A percentile compares a stretch with the other conserved stretches of the same genome.
phyloP scores from a whole-genome alignment of 2,113 vertebrate species.

The Oxyura jamaicensis region DNA sequence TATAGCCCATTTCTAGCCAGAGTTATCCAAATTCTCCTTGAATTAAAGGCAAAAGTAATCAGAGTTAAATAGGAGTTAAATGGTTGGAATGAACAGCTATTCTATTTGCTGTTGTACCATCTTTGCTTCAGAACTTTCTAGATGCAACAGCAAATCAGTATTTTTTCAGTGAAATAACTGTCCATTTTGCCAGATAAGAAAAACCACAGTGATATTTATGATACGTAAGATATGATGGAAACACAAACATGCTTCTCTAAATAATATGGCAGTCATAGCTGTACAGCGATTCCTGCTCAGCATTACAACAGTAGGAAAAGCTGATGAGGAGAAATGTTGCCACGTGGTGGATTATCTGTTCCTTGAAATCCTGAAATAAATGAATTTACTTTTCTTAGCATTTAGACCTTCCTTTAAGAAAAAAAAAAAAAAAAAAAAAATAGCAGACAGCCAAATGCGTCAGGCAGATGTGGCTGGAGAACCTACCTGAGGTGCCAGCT shows the following conservation, averaged over 20 bases:
- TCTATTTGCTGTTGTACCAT: neutral
- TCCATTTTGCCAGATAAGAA: conserved; percentile 2
- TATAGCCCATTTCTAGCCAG: neutral
- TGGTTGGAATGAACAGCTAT: neutral
- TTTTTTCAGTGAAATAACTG: neutral
- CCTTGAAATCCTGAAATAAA: conserved; percentile 66
- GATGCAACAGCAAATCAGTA: neutral
- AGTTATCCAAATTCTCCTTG: neutral
- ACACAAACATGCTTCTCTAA: neutral
- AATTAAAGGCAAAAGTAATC: neutral
- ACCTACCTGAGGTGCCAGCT: conserved; percentile 75
- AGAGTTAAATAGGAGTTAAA: neutral
- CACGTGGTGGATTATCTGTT: conserved; percentile 64
- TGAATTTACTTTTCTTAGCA: conserved; percentile 57
- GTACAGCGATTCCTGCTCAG: neutral
- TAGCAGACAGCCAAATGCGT: conserved; percentile 66
- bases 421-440: neutral
- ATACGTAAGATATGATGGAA: neutral
- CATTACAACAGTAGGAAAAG: conserved; percentile 36
- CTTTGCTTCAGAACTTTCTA: neutral
- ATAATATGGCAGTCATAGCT: neutral
- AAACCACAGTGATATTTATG: neutral
- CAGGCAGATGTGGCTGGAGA: conserved; percentile 76
- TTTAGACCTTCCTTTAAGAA: conserved; percentile 22
- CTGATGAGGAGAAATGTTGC: conserved; percentile 41